Base-by-base conservation (phyloP, 2,888 invertebrate species). In the Anoncus sp. region DNA sequence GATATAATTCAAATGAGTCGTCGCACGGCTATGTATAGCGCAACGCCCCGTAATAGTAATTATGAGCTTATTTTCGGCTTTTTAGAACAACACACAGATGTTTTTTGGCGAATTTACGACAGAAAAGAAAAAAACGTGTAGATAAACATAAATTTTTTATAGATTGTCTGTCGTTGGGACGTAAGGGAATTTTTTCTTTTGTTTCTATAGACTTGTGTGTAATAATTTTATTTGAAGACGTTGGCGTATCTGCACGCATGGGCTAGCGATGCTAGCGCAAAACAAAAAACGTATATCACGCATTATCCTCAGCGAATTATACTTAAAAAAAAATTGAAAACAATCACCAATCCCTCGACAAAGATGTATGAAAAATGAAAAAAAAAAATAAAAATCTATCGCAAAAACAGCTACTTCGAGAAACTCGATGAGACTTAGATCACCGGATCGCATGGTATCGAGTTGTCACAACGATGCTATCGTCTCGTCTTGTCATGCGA, bases 381-480 rank as follows among this genome's bases (percentile, higher is more conserved):
- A 51, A 51, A 59, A 53, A 31, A 31, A 31, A 31, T 10, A 38
- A 38, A 51, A 51, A 59, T 40, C 5, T 75, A 59, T 77, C 72
- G 5, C 12, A 40, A n/a, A n/a, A n/a, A 49, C 79, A 82, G 82
- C 74, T 45, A 69, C 81, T 12, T 72, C 81, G 63, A 85, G 89
- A 57, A 89, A 81, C 77, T 86, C 88, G 10, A 81, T 87, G 78
- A 85, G 89, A 81, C 81, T 87, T 75, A 93, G 93, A 40, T 96
- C 96, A 0, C 96, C 96, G 0, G 96, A 96, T 89, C 93, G 95
- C 10, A 95, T 96, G 92, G 92, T 94, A 1, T 93, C 94, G 12
- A 96, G 96, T 89, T 96, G 94, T 91, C 96, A 96, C 88, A 91
- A 92, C 3, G 90, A 90, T 53, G 75, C 89, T 9, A 89, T 90